Percentiles rank a stretch among this genome's conserved stretches.
Conservation (phyloP, 2,797 vertebrate genomes). For the Tokudaia muenninki region DNA sequence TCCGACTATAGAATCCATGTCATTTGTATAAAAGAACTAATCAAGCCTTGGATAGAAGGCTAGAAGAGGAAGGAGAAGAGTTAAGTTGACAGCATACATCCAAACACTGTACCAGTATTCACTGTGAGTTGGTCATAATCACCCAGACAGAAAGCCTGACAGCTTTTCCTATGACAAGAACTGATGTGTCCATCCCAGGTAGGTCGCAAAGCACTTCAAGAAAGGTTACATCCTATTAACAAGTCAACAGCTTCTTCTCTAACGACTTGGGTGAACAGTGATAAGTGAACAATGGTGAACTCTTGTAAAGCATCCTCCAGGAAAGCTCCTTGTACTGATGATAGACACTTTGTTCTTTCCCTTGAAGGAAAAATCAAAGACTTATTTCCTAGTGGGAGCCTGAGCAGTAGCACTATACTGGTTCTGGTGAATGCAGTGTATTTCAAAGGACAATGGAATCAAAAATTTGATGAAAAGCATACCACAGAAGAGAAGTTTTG, state of each 20-base stretch:
- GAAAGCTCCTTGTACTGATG: neutral
- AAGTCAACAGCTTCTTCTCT: neutral
- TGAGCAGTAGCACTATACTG: conserved; percentile 82
- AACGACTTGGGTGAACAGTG: neutral
- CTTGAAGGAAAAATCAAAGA: conserved; percentile 92
- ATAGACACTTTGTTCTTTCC: neutral
- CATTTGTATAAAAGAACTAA: neutral
- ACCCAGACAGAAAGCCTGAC: neutral
- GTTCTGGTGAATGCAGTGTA: conserved; percentile 94
- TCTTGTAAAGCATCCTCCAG: neutral
- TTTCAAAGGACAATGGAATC: conserved; percentile 92
- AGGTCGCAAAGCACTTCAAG: neutral
- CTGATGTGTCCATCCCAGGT: neutral
- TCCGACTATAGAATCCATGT: neutral
- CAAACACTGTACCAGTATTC: neutral
- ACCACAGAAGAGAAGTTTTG: conserved; percentile 91
- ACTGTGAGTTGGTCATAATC: neutral
- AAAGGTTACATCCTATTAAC: neutral
- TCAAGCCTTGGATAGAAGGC: neutral
- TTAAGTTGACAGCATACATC: neutral
- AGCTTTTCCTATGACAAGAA: neutral
- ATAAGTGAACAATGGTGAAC: neutral
- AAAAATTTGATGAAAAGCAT: conserved; percentile 85
- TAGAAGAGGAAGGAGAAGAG: neutral
- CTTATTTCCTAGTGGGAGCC: conserved; percentile 85